phyloP scores from a whole-genome alignment of 2,113 vertebrate genomes.

The Motacilla tschutschensis region DNA sequence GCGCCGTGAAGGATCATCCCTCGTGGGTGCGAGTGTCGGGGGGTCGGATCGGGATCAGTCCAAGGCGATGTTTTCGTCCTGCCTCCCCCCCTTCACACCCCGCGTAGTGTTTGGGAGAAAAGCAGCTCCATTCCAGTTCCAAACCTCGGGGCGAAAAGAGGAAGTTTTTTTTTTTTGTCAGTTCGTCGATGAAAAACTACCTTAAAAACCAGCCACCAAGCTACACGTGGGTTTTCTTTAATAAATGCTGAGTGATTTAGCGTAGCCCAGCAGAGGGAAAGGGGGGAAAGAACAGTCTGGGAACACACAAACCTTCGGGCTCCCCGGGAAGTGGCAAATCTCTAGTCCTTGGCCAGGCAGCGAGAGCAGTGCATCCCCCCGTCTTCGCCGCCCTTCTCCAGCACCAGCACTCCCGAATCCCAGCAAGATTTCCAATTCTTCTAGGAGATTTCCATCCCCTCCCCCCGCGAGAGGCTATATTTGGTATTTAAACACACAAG shows the following conservation, averaged over 20 bases:
- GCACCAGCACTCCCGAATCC: neutral
- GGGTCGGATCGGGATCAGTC: neutral
- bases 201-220: neutral
- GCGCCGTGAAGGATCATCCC: slow-evolving; percentile 29
- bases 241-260: slow-evolving; percentile 1
- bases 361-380: neutral
- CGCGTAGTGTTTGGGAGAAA: slow-evolving; percentile 30
- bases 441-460: slow-evolving; percentile 12
- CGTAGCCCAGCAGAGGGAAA: neutral
- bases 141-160: neutral
- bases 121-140: slow-evolving; percentile 35
- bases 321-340: neutral
- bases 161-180: neutral
- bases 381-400: neutral
- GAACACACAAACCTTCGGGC: neutral
- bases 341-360: slow-evolving; percentile 8
- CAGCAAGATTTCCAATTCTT: neutral
- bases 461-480: slow-evolving; percentile 20
- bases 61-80: neutral
- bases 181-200: neutral
- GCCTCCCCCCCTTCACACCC: neutral
- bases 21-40: neutral
- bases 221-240: slow-evolving; percentile 26
- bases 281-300: neutral
- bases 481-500: slow-evolving; percentile 44